phyloP scores from a whole-genome alignment of 2,888 invertebrate genomes.

The Plemyria rubiginata region DNA sequence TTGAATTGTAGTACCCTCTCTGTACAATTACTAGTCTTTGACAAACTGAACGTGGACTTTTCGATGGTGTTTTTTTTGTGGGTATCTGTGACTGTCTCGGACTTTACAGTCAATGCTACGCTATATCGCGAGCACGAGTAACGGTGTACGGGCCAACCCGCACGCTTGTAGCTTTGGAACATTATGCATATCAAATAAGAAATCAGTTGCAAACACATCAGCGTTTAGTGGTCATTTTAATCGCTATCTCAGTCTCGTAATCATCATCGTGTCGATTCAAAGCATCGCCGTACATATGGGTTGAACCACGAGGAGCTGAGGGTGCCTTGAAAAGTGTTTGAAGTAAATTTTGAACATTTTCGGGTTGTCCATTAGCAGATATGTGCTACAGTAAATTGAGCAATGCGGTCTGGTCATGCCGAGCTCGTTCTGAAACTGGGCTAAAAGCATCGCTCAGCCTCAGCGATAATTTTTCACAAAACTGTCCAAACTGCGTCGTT shows the following conservation, averaged over 20 bases:
- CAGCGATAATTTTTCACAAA: conserved; percentile 68
- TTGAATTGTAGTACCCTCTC: conserved; percentile 63
- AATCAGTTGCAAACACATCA: not conserved
- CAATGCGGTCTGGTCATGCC: conserved; percentile 65
- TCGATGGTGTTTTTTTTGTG: conserved; percentile 45
- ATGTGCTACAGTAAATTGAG: conserved; percentile 69
- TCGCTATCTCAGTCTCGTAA: too few species aligned
- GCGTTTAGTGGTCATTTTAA: not conserved
- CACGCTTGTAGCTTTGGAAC: too few species aligned
- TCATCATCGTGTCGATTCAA: not conserved
- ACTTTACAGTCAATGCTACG: too few species aligned
- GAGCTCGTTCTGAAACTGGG: conserved; percentile 65
- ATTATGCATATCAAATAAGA: too few species aligned
- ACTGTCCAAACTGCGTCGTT: conserved; percentile 54
- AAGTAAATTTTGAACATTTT: conserved; percentile 7
- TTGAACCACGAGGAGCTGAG: not conserved
- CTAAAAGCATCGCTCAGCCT: conserved; percentile 67
- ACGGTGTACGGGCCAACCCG: too few species aligned
- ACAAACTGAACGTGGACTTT: conserved; percentile 48
- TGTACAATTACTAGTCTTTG: conserved; percentile 71
- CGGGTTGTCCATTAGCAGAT: conserved; percentile 23
- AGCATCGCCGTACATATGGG: not conserved
- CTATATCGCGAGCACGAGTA: not conserved
- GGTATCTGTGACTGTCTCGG: conserved; percentile 31
- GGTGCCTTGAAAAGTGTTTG: not conserved